Evolutionary conservation across 2,797 vertebrate genomes (phyloP), one percentile per base, ranked within the genome.

Genomic region (Taeniopygia guttata): DNA sequence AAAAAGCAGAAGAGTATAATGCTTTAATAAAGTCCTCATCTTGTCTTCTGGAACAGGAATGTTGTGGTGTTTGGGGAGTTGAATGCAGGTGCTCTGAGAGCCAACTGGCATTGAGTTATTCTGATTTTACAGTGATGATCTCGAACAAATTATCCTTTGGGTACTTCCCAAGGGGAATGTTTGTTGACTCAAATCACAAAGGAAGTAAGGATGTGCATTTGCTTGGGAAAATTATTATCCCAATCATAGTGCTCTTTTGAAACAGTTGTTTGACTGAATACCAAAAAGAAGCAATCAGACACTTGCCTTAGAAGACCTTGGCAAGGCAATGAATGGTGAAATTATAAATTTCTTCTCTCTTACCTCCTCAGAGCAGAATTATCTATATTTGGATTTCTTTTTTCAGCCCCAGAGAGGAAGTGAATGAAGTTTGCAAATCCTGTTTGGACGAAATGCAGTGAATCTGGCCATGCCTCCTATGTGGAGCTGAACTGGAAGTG

Each of bases 211-310:
- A 97, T 98, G 95, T 95, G 96, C 96, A 93, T 97, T 97, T 97
- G 96, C 95, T 97, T 95, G 91, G 94, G 96, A 97, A 96, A 97
- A 97, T 97, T 94, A 96, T 97, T 97, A 97, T 92, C 89, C 97
- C 97, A 97, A 97, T 97, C 96, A 96, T 95, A 97, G 82, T 82
- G 94, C 97, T 96, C 96, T 97, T 97, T 96, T 97, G 86, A 97
- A 97, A 96, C 74, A 63, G 90, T 96, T 94, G 81, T 97, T 94
- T 96, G 96, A 97, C 78, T 96, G 97, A 97, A 97, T 96, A 97
- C 87, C 92, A 96, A 97, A 96, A 97, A 96, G 95, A 42, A 97
- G 89, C 94, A 92, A 97, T 97, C 91, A 96, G 95, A 95, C 27
- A 22, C 70, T 96, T 95, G 82, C 72, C 95, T 96, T 95, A 88